These are phyloP conservation scores for Eumeta japonica DNA, from an alignment of 1,140 invertebrate genomes.

Conservation along the genomic window DNA sequence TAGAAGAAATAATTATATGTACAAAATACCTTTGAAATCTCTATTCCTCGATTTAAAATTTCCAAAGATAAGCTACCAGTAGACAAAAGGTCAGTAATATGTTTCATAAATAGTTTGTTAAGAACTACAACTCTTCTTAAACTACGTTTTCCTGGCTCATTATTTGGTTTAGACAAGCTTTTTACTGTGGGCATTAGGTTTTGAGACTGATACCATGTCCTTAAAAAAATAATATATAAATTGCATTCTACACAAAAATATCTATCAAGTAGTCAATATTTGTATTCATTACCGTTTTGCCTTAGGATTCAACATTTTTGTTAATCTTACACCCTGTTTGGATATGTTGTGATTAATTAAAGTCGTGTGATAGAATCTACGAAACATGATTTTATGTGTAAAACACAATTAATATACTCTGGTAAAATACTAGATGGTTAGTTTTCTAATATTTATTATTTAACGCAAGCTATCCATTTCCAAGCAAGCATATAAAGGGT, in stretches of 20 bases:
- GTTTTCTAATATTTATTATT: no score
- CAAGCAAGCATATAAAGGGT: no score
- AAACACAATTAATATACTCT: no score
- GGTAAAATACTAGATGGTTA: no score
- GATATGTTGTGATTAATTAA: conserved; percentile 9
- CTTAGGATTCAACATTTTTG: conserved; percentile 43
- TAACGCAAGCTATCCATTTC: no score
- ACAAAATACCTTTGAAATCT: conserved; percentile 62
- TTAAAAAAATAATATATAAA: neutral
- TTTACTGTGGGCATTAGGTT: conserved; percentile 32
- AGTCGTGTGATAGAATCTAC: conserved; percentile 31
- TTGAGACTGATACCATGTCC: neutral
- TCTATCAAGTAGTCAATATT: neutral
- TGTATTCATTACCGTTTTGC: neutral
- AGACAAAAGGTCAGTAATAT: conserved; percentile 73
- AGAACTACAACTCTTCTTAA: conserved; percentile 61
- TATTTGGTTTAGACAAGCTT: conserved; percentile 35
- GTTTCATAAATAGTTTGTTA: conserved; percentile 78
- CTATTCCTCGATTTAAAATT: conserved; percentile 64
- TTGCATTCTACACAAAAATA: neutral
- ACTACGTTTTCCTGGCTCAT: conserved; percentile 45
- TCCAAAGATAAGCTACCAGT: conserved; percentile 63
- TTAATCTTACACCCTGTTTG: conserved; percentile 38
- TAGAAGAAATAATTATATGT: conserved; percentile 9
- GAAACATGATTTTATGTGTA: conserved; percentile 16